Conservation (phyloP, 37 sponge, comb jelly and placozoan species). For the Beroe forskalii region DNA sequence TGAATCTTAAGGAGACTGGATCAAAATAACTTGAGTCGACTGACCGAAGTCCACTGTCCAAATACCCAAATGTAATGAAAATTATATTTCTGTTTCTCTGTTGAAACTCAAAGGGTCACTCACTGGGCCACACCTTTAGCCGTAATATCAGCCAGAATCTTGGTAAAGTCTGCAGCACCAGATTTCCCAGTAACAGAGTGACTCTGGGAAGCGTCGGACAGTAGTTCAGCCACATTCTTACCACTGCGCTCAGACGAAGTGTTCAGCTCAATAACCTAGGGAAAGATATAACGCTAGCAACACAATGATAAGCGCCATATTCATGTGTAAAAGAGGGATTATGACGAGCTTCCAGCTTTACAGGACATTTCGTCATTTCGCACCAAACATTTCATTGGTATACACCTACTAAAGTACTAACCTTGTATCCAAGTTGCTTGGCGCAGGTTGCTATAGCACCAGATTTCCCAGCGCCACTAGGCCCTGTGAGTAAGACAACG, state of each 20-base stretch:
- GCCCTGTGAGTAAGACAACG: slow-evolving; percentile 38
- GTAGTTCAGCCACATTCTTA: slow-evolving; percentile 10
- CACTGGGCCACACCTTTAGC: too few relatives aligned
- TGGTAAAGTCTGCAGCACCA: slow-evolving; percentile 50
- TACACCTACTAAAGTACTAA: not conserved
- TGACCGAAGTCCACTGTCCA: not conserved
- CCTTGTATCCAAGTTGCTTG: slow-evolving; percentile 49
- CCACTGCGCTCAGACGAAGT: not conserved
- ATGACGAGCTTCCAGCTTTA: too few relatives aligned
- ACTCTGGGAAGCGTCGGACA: slow-evolving; percentile 26
- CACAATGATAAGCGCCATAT: too few relatives aligned
- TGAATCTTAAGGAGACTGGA: too few relatives aligned
- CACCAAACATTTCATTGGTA: not conserved
- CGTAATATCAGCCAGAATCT: not conserved
- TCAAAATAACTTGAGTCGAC: not conserved
- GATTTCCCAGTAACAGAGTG: slow-evolving; percentile 49
- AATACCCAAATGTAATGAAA: too few relatives aligned
- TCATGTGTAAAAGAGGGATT: too few relatives aligned
- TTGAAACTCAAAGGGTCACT: not conserved
- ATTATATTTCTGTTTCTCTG: too few relatives aligned
- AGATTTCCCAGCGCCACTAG: slow-evolving; percentile 35
- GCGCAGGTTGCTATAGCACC: slow-evolving; percentile 62
- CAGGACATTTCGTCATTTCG: too few relatives aligned
- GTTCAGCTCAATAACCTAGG: slow-evolving; percentile 33
- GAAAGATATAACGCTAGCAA: too few relatives aligned